Base-by-base conservation (phyloP, 2,888 invertebrate species). In the Habroteleia sp. region DNA sequence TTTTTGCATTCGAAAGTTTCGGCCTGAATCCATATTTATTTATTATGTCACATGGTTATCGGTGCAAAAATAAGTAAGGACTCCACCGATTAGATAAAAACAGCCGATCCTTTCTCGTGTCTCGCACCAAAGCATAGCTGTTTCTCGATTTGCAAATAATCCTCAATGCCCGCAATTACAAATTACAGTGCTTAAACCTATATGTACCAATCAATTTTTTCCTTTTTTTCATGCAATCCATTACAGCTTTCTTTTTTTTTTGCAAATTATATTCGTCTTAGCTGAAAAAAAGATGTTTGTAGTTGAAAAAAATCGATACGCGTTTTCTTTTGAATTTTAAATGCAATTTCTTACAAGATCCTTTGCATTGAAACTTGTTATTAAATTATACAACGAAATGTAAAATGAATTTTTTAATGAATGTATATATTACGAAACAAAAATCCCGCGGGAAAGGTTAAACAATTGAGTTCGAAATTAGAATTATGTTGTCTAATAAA, bases 11-110 rank as follows among this genome's bases (percentile, higher is more conserved):
- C 8, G 41, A 33, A 39, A 44, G 20, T 71, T 71, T 54, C 54
- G 25, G 25, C 37, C 50, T 10, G 23, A 20, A 16, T 68, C 33
- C 52, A 33, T 41, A 48, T 58, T 50, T 42, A 68, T 58, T 50
- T 48, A 33, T 56, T 58, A 58, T 42, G 50, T 50, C 50, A 35
- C 20, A 8, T n/a, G n/a, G 41, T 48, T 56, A 41, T 48, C 41
- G 48, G 25, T 16, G 54, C 7, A 17, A 48, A 41, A 68, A 58
- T 48, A 56, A 54, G 20, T 17, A 29, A 58, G 42, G 39, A 42
- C 48, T 16, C 27, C 7, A 16, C 17, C 48, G 68, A 68, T 68
- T 68, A 58, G 66, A 68, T 42, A 35, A 48, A 48, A 46, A 48
- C 3, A 3, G 20, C 6, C 56, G 8, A 46, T 56, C 44, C 65